These are phyloP conservation scores for Panopea generosa DNA, from an alignment of 2,888 invertebrate species.

Conservation along the genomic window DNA sequence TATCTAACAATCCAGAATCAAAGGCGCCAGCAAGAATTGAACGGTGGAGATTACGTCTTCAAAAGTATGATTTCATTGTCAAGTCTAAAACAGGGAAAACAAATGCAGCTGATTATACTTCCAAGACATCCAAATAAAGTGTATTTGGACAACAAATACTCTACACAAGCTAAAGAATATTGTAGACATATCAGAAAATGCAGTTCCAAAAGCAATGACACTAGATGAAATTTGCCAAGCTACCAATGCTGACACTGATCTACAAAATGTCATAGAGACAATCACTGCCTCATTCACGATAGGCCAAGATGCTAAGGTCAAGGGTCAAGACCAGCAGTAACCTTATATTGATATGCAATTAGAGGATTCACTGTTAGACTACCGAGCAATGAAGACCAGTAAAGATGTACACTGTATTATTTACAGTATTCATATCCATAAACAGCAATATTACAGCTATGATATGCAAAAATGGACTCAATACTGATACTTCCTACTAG, in stretches of 20 bases:
- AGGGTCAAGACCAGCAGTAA: too few relatives aligned
- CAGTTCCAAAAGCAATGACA: conserved; percentile 59
- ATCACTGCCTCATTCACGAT: too few relatives aligned
- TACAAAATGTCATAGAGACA: conserved; percentile 33
- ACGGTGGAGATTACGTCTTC: neutral
- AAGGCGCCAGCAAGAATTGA: neutral
- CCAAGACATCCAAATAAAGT: conserved; percentile 55
- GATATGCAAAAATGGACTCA: too few relatives aligned
- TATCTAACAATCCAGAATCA: neutral
- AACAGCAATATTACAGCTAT: too few relatives aligned
- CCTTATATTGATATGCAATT: too few relatives aligned
- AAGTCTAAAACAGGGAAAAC: conserved; percentile 61
- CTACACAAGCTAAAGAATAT: conserved; percentile 1
- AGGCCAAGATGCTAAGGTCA: too few relatives aligned
- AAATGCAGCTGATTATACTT: conserved; percentile 67
- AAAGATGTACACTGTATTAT: too few relatives aligned
- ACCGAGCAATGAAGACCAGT: too few relatives aligned
- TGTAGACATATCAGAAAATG: conserved; percentile 31
- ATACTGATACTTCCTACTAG: too few relatives aligned
- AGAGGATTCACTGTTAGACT: too few relatives aligned
- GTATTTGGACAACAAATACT: conserved; percentile 6
- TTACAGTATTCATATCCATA: too few relatives aligned
- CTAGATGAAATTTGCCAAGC: conserved; percentile 42
- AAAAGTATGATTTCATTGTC: conserved; percentile 11
- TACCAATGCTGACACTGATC: conserved; percentile 8